Evolutionary conservation across 2,888 invertebrate genomes (phyloP), one percentile per base, ranked within the genome.

Genomic region (Spisula subtruncata): DNA sequence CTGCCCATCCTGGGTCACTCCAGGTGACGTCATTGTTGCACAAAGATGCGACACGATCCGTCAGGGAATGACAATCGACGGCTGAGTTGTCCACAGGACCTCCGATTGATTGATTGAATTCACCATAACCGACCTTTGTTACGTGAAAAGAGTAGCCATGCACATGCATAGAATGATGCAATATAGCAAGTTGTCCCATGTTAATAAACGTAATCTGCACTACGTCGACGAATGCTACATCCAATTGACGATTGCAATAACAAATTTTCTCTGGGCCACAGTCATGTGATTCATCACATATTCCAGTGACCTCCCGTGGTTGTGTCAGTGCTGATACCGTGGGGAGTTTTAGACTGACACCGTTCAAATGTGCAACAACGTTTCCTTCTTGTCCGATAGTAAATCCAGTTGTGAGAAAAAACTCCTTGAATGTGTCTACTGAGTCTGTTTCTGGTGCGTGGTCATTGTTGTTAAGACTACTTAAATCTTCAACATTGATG

Each of bases 121-220:
- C 35, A 0, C 92, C 91, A 60, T 92, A 94, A 8, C 95, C 96
- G 84, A 94, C 92, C 84, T 94, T 94, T 29, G 96, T 46, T 8
- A 96, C 95, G 32, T 94, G 93, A 88, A 96, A 96, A 14, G 92
- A 92, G 85, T 95, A 94, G 0, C 96, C 96, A 83, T 96, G 96
- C 66, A 95, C 85, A 90, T 96, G 96, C 12, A 96, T 88, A 0
- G 95, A 94, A 84, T 96, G 96, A 32, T 94, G 91, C 60, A 88
- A 90, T 10, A 92, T 89, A 18, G 84, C 88, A 6, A 93, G 91
- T 0, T 14, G 66, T 12, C 94, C 95, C 89, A 93, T 88, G 86
- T 93, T 93, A 1, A 93, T 54, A 32, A 96, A 83, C 14, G 94
- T 93, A 25, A 96, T 75, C 86, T 95, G 95, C 20, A 94, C 89